phyloP scores from a whole-genome alignment of 2,888 invertebrate genomes.

The Cataglyphis cursor region DNA sequence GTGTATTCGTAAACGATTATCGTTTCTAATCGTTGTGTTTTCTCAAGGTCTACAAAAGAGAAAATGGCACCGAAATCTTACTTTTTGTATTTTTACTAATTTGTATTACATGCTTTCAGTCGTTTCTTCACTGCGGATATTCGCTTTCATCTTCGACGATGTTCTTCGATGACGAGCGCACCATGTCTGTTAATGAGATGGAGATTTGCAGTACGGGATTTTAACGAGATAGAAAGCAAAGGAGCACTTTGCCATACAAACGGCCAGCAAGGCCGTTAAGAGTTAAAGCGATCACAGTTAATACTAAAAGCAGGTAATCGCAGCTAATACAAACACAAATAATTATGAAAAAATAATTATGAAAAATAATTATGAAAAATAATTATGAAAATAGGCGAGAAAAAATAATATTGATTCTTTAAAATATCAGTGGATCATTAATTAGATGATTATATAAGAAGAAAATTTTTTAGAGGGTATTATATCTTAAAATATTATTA shows the following conservation, averaged over 20 bases:
- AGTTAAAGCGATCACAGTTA: background rate
- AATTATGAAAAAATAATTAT: no score
- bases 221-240: background rate
- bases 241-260: background rate
- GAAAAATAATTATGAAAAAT: no score
- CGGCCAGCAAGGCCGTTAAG: no score
- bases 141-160: background rate
- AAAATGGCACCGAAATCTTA: background rate
- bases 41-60: background rate
- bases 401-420: background rate
- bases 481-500: background rate
- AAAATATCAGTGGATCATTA: background rate
- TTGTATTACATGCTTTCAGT: background rate
- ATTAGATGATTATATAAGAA: background rate
- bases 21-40: background rate
- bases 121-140: background rate
- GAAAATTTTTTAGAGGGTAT: background rate
- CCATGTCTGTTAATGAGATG: background rate
- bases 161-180: background rate
- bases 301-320: background rate
- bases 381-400: background rate
- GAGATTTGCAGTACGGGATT: background rate
- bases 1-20: background rate
- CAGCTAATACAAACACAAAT: background rate
- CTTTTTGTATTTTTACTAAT: background rate